Conservation (phyloP, 2,797 vertebrate species). For the Chloroceryle inda region DNA sequence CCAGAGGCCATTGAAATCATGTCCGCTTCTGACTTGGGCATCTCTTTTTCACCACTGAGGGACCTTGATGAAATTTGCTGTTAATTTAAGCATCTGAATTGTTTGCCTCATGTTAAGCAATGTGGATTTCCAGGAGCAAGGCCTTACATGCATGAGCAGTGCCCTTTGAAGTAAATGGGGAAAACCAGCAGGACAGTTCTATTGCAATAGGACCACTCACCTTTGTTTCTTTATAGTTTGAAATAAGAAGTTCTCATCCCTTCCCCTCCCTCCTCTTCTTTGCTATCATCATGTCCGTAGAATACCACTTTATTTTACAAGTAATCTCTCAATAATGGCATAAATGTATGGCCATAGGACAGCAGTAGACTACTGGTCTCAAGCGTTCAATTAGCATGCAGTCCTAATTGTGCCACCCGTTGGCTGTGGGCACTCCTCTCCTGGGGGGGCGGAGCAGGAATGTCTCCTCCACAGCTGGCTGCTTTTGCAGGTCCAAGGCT, state of each 20-base stretch:
- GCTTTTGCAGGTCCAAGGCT: not conserved
- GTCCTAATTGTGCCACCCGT: accelerated
- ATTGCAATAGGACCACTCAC: not conserved
- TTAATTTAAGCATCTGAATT: not conserved
- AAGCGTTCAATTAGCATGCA: not conserved
- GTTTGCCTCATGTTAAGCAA: not conserved
- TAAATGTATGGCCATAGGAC: not conserved
- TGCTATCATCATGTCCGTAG: not conserved
- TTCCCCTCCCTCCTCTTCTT: not conserved
- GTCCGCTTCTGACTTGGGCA: not conserved
- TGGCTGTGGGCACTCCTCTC: not conserved
- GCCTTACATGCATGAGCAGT: not conserved
- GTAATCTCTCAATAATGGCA: not conserved
- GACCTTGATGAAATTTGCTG: not conserved
- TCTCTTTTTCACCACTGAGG: not conserved
- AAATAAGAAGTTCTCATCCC: not conserved
- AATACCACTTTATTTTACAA: not conserved
- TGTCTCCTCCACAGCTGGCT: not conserved
- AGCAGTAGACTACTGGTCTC: accelerated
- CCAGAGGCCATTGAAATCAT: not conserved
- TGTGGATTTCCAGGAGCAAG: not conserved
- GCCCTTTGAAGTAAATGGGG: not conserved
- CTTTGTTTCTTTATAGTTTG: not conserved
- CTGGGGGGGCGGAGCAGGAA: not conserved
- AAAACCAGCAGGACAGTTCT: not conserved